Base-by-base conservation (phyloP, 2,113 vertebrate species). In the Harpagus bidentatus region DNA sequence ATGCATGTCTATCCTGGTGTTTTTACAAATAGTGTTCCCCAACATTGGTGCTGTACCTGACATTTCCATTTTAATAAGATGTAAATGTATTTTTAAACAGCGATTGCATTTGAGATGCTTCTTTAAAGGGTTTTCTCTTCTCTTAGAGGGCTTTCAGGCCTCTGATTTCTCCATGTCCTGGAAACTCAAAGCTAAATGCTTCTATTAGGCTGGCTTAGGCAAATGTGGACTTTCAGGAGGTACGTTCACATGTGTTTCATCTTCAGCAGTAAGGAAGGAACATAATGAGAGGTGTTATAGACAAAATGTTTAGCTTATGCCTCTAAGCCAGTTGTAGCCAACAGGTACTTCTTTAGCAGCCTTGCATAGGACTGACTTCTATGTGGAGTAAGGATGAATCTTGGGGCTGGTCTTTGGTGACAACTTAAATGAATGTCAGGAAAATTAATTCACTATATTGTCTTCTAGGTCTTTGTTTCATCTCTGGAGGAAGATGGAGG, bases 171-270 rank as follows among this genome's bases (percentile, higher is more conserved):
- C 21, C 12, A 48, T 3, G 53, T 48, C 6, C 26, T 85, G 52
- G 43, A 88, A 72, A 70, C 8, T 6, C 82, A 55, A 70, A 28
- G 10, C 32, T 14, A 36, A 63, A n/a, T 21, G 25, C 16, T 43
- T 29, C 71, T 11, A 2, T 50, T 28, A 29, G n/a, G 26, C 28
- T 66, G 58, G 4, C 70, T 65, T 42, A 21, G 25, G 72, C 77
- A 42, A 47, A 38, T 1, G 5, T 28, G 74, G 18, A 18, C 55
- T 76, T 92, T 52, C 28, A 88, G 58, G 28, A 77, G 38, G 45
- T 29, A 38, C 0, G 2, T 25, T 45, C 3, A 6, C 7, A 1
- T 2, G 16, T 32, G 26, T 73, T 78, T 63, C 31, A 28, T 13
- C 38, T 13, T 45, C 72, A 69, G 31, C 32, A 32, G 29, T 4